A percentile compares a stretch with the other conserved stretches of the same genome.
phyloP scores from a whole-genome alignment of 2,797 vertebrate genomes.

The Rhynchotus rufescens region DNA sequence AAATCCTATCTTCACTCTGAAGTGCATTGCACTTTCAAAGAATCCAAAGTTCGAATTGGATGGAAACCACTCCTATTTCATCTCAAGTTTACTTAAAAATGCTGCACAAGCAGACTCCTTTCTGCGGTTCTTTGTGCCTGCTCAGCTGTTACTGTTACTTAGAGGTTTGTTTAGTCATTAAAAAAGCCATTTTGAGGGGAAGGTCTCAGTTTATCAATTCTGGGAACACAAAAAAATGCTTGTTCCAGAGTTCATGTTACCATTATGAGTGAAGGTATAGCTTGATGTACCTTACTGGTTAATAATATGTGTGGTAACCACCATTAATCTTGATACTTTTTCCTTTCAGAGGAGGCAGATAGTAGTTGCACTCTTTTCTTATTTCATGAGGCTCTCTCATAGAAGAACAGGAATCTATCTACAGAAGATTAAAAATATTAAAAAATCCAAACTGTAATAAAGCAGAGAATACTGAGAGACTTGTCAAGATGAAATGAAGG shows the following conservation, averaged over 20 bases:
- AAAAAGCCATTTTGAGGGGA: background rate
- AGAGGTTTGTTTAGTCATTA: background rate
- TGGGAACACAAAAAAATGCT: background rate
- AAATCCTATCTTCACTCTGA: background rate
- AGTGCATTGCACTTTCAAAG: background rate
- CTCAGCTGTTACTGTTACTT: background rate
- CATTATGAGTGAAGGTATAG: background rate
- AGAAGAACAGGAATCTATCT: background rate
- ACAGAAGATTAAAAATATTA: background rate
- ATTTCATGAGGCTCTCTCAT: background rate
- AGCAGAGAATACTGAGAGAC: background rate
- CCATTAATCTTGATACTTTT: background rate
- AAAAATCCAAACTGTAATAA: background rate
- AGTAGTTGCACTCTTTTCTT: background rate
- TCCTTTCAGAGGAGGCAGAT: background rate
- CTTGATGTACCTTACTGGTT: background rate
- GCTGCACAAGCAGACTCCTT: background rate
- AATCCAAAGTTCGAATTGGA: background rate
- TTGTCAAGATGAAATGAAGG: conserved; percentile 1
- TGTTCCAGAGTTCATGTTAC: background rate
- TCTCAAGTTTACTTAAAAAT: background rate
- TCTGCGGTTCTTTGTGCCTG: background rate
- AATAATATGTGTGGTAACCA: background rate
- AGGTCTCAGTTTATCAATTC: background rate
- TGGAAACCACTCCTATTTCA: background rate